Evolutionary conservation across 2,888 invertebrate species (phyloP).

Genomic region (Callimorpha dominula): DNA sequence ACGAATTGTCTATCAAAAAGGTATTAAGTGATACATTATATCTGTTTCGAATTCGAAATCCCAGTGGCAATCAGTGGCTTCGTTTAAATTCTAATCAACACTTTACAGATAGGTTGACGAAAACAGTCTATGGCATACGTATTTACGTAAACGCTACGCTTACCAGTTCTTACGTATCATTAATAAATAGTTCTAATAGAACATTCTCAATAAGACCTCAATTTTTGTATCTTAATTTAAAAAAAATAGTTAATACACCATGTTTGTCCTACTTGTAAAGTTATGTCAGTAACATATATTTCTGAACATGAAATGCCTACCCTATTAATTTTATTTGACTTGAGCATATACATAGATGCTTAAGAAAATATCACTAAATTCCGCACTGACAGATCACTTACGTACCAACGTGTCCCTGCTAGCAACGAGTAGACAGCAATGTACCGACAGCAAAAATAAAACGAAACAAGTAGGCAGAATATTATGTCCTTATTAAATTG

Average conservation of each 20-base stretch:
- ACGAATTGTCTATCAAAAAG: background rate
- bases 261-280: conserved; percentile 4
- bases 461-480: background rate
- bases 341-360: conserved; percentile 32
- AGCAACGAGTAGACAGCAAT: conserved; percentile 41
- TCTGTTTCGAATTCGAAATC: background rate
- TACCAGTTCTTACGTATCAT: no score
- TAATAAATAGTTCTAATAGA: no score
- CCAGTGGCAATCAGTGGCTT: no score
- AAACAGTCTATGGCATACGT: no score
- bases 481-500: no score
- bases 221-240: background rate
- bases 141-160: no score
- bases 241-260: background rate
- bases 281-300: background rate
- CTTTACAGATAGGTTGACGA: no score
- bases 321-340: conserved; percentile 1
- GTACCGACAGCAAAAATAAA: conserved; percentile 32
- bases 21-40: background rate
- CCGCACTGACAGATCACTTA: conserved; percentile 47
- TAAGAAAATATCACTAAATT: conserved; percentile 55
- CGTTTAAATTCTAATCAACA: no score
- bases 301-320: background rate
- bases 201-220: background rate
- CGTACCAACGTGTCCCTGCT: conserved; percentile 52